These are phyloP conservation scores for Vulpes lagopus DNA, from an alignment of 2,113 vertebrate species.

Conservation along the genomic window DNA sequence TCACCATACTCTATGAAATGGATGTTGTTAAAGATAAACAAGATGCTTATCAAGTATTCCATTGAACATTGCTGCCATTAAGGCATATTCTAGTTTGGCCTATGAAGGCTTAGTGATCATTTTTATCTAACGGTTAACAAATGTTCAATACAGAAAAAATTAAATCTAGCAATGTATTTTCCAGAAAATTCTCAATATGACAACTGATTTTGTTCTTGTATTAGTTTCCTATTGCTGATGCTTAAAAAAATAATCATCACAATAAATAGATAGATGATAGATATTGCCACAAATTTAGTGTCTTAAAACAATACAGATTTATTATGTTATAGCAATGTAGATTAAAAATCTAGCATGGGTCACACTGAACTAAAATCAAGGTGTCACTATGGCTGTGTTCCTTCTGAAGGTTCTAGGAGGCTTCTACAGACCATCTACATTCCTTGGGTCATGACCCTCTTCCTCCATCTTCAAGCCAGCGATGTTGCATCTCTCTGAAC, in stretches of 20 bases:
- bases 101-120: neutral
- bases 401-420: neutral
- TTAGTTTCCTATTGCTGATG: neutral
- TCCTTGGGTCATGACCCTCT: neutral
- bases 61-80: neutral
- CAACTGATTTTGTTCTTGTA: neutral
- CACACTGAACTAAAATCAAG: constrained; percentile 20
- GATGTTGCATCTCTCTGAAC: neutral
- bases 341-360: neutral
- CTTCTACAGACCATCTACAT: neutral
- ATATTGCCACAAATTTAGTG: neutral
- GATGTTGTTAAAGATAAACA: constrained; percentile 42
- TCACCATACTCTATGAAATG: neutral
- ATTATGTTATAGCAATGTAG: neutral
- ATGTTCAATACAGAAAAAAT: constrained; percentile 46
- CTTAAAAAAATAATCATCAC: neutral
- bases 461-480: neutral
- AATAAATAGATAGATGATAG: neutral
- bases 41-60: neutral
- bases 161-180: neutral
- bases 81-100: constrained; percentile 7
- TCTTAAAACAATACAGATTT: neutral
- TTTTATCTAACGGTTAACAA: constrained; percentile 49
- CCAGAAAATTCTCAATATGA: neutral
- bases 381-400: neutral